Conservation (phyloP, 2,888 invertebrate genomes). For the Aphrophora alni region DNA sequence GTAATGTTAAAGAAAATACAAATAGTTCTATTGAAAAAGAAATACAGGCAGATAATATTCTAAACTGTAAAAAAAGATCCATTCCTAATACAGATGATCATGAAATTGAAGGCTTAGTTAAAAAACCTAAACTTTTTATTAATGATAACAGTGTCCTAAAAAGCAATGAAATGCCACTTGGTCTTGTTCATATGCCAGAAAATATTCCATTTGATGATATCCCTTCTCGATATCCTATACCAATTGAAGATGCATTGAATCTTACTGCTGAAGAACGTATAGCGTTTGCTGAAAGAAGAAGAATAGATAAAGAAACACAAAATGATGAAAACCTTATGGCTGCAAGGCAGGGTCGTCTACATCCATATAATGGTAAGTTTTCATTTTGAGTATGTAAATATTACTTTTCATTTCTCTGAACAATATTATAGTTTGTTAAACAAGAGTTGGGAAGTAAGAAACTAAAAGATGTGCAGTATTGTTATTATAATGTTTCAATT, state of each 20-base stretch:
- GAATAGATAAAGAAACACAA: not conserved
- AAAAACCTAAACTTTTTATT: not conserved
- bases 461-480: no score
- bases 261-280: not conserved
- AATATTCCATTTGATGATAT: not conserved
- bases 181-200: not conserved
- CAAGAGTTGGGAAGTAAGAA: no score
- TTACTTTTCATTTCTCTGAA: no score
- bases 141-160: no score
- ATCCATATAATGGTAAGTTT: conserved; percentile 28
- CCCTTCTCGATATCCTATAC: not conserved
- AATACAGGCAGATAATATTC: not conserved
- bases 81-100: not conserved
- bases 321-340: not conserved
- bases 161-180: not conserved
- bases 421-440: no score
- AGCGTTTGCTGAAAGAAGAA: not conserved
- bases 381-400: no score
- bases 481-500: no score
- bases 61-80: not conserved
- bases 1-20: not conserved
- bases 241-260: not conserved
- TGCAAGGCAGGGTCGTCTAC: conserved; percentile 22
- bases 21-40: not conserved
- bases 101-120: not conserved